Conservation (phyloP, 2,888 invertebrate genomes). For the Acrocera orbiculus region DNA sequence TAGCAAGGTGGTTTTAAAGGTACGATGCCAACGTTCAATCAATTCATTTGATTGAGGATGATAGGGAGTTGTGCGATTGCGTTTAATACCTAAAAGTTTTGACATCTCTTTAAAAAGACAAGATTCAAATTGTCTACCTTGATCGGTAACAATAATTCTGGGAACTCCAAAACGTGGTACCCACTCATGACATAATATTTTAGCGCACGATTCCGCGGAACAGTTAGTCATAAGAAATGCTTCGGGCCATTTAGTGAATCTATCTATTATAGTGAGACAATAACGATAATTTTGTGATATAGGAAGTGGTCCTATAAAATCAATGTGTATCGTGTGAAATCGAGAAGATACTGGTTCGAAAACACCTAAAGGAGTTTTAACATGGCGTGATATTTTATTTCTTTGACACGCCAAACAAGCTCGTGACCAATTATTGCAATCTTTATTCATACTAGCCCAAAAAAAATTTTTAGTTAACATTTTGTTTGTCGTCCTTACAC, state of each 20-base stretch:
- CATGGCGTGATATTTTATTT: no score
- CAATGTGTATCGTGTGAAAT: no score
- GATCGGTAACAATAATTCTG: conserved; percentile 4
- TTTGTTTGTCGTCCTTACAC: no score
- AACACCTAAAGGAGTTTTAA: no score
- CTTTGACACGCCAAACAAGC: no score
- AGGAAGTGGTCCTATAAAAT: no score
- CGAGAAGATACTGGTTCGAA: no score
- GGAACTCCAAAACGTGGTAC: conserved; percentile 7
- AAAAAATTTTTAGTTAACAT: no score
- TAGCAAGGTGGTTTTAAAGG: conserved; percentile 26
- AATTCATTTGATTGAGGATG: conserved; percentile 7
- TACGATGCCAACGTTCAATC: conserved; percentile 24
- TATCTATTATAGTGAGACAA: conserved; percentile 2
- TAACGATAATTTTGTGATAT: conserved; percentile 6
- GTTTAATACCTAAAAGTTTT: conserved; percentile 2
- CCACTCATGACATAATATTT: conserved; percentile 2
- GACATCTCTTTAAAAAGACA: conserved; percentile 2
- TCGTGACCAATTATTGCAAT: no score
- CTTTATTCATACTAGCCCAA: no score
- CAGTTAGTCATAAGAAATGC: conserved; percentile 6
- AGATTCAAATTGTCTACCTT: conserved; percentile 8
- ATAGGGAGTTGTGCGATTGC: conserved; percentile 5
- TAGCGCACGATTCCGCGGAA: conserved; percentile 10
- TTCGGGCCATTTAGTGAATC: conserved; percentile 6